Percentiles rank a stretch among this genome's conserved stretches.
Conservation (phyloP, 2,888 invertebrate species). For the Lasioglossum calceatum region DNA sequence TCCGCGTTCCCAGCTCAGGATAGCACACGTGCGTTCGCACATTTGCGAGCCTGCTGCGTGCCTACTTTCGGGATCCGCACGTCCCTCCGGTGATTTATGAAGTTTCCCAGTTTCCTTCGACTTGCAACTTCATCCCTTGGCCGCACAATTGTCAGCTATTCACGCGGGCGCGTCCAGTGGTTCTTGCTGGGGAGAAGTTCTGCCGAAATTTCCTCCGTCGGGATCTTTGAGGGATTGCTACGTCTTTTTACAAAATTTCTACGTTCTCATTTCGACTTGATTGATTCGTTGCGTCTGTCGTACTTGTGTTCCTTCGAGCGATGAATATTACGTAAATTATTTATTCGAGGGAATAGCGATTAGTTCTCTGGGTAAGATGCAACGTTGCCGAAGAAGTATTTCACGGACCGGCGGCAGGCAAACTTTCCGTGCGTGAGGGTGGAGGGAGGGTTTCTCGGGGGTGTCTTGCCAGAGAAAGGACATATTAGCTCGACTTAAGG, state of each 20-base stretch:
- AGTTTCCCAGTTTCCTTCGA: conserved; percentile 64
- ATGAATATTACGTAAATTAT: background rate
- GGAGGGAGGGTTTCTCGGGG: background rate
- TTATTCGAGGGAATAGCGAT: background rate
- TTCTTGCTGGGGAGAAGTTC: background rate
- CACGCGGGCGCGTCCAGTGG: conserved; percentile 6
- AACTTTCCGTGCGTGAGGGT: background rate
- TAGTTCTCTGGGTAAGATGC: background rate
- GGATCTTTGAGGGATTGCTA: background rate
- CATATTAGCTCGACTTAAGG: conserved; percentile 84
- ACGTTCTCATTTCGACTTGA: background rate
- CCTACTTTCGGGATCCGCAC: conserved; percentile 54
- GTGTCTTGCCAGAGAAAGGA: conserved; percentile 64
- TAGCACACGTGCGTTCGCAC: conserved; percentile 75
- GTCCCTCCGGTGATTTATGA: conserved; percentile 74
- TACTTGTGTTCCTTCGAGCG: background rate
- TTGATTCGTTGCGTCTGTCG: background rate
- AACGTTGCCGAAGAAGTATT: background rate
- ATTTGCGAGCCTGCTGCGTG: conserved; percentile 64
- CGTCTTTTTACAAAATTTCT: background rate
- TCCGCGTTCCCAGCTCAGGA: conserved; percentile 56
- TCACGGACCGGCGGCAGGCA: background rate
- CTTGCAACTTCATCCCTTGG: conserved; percentile 65
- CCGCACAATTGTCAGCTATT: conserved; percentile 57
- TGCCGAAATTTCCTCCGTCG: background rate